Conservation (phyloP, 2,888 invertebrate species). For the Lasioglossum pauxillum region DNA sequence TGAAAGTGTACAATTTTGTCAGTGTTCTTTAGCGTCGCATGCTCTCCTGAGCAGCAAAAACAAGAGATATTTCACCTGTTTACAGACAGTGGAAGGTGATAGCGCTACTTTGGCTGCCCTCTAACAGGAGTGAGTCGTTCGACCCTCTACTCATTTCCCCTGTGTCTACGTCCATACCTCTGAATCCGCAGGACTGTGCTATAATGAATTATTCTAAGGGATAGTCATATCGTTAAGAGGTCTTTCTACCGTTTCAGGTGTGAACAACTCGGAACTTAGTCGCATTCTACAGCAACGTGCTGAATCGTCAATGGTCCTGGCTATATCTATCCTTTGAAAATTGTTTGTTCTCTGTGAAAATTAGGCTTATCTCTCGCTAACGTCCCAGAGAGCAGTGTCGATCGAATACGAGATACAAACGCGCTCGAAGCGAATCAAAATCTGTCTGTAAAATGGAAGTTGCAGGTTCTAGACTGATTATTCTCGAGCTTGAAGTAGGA, state of each 20-base stretch:
- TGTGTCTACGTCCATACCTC: slow-evolving; percentile 77
- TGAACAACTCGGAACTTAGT: background rate
- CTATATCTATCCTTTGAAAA: background rate
- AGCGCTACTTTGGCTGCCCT: slow-evolving; percentile 83
- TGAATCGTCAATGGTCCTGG: background rate
- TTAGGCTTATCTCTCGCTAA: background rate
- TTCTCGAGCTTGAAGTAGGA: slow-evolving; percentile 12
- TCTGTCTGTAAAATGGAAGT: background rate
- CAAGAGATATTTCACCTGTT: slow-evolving; percentile 82
- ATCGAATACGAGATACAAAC: background rate
- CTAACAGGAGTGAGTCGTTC: slow-evolving; percentile 83
- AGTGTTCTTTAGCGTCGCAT: slow-evolving; percentile 79
- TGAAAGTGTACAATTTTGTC: slow-evolving; percentile 79
- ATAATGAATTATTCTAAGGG: slow-evolving; percentile 70
- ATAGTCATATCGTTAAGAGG: slow-evolving; percentile 61
- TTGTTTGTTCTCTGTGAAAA: background rate
- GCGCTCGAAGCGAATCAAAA: background rate
- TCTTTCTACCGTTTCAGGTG: slow-evolving; percentile 9
- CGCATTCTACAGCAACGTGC: too few species aligned
- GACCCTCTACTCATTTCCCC: slow-evolving; percentile 76
- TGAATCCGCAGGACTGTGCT: slow-evolving; percentile 73
- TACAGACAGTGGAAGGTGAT: slow-evolving; percentile 84
- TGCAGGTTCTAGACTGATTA: background rate
- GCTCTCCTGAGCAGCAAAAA: slow-evolving; percentile 77
- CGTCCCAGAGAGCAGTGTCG: background rate